Conservation (phyloP, 2,797 vertebrate species). For the Avahi laniger region DNA sequence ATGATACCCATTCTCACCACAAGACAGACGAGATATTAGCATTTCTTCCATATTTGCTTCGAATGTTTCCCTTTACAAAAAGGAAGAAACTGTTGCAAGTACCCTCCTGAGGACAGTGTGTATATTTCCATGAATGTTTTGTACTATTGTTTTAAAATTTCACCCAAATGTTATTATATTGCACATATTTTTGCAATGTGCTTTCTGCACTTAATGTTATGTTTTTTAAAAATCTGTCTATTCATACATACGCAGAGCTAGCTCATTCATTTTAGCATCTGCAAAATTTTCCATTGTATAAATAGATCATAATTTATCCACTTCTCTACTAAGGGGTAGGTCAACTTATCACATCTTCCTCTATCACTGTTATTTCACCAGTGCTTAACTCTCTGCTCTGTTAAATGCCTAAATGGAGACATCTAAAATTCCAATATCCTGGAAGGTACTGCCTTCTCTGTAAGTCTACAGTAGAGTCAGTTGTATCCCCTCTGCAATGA, state of each 20-base stretch:
- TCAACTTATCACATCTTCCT: not conserved
- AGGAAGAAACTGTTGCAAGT: not conserved
- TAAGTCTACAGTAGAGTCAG: not conserved
- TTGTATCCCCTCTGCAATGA: not conserved
- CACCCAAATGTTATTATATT: not conserved
- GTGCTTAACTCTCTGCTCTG: not conserved
- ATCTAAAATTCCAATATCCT: not conserved
- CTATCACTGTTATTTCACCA: not conserved
- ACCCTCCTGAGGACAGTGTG: not conserved
- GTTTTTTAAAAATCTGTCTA: not conserved
- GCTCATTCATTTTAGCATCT: not conserved
- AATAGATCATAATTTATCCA: not conserved
- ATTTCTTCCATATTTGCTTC: conserved; percentile 26
- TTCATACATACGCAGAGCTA: not conserved
- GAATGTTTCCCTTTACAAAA: conserved; percentile 3
- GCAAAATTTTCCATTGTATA: not conserved
- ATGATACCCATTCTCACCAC: not conserved
- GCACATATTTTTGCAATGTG: not conserved
- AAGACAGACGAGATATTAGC: not conserved
- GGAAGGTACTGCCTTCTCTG: not conserved
- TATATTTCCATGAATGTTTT: not conserved
- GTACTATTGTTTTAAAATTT: not conserved
- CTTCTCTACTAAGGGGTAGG: not conserved
- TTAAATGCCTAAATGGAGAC: not conserved
- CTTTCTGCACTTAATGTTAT: not conserved